Percentiles rank a stretch among this genome's conserved stretches.
These are phyloP conservation scores for Proterorhinus semilunaris DNA, from an alignment of 2,113 vertebrate genomes.

Conservation along the genomic window DNA sequence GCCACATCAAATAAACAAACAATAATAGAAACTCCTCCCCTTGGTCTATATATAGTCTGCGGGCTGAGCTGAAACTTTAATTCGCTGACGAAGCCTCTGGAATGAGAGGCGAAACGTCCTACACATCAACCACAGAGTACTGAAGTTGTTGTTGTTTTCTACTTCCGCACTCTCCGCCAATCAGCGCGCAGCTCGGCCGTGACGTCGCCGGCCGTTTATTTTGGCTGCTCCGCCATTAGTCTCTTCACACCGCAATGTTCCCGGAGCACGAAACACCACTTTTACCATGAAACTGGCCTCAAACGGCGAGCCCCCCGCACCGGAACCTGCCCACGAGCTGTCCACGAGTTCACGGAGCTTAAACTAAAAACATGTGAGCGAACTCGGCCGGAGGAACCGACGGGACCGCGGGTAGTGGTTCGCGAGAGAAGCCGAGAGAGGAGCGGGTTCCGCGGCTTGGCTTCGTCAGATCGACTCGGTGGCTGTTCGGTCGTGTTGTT, in stretches of 20 bases:
- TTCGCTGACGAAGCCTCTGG: too few species aligned
- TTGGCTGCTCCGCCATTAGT: background rate
- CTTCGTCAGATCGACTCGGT: background rate
- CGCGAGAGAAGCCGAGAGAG: background rate
- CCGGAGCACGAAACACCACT: background rate
- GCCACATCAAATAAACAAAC: too few species aligned
- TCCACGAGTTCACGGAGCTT: background rate
- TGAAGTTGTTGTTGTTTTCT: conserved; percentile 4
- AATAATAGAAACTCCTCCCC: too few species aligned
- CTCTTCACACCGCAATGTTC: background rate
- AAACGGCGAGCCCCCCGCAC: background rate
- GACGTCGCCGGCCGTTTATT: background rate
- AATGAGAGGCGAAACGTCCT: too few species aligned
- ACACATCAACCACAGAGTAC: too few species aligned
- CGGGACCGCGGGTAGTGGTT: background rate
- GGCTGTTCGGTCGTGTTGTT: background rate
- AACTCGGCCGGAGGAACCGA: background rate
- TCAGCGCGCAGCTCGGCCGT: conserved; percentile 58
- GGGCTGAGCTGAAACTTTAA: too few species aligned
- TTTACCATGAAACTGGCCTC: background rate
- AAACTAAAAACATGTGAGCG: background rate
- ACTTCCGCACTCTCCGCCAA: conserved; percentile 41
- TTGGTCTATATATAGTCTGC: too few species aligned
- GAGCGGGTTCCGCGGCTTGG: background rate
- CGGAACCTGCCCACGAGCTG: background rate